Base-by-base conservation (phyloP, 2,113 vertebrate species). In the Tachycineta bicolor region DNA sequence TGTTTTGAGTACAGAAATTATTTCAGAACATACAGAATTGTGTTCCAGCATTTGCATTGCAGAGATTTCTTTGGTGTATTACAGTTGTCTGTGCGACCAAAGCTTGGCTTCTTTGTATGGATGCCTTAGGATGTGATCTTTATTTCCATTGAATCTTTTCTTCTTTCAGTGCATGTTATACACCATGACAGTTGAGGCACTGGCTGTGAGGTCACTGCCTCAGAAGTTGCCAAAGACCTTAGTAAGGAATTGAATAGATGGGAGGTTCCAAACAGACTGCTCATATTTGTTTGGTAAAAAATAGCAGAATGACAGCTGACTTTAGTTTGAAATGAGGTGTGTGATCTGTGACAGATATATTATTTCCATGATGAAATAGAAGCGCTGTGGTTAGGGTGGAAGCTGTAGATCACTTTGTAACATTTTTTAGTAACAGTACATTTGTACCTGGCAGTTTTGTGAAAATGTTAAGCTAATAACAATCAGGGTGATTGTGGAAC, bases 271-370 rank as follows among this genome's bases (percentile, higher is more conserved):
- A 58, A 69, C 21, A 63, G 18, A 13, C 50, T 8, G 8, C 12
- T 93, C 5, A 1, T 49, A 26, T 17, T 25, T 0, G 0, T 55
- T 74, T 28, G 17, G 39, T 12, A 62, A 77, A 85, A 83, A 68
- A 59, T 3, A 59, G 62, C 34, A 43, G 28, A 39, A n/a, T 63
- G 71, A 39, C 2, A 7, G 25, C n/a, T 80, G 67, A 63, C 39
- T 80, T 89, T 1, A 53, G 34, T 80, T 69, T 81, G 71, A 70
- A 74, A 63, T 75, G 0, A 21, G 33, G 6, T 22, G 21, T 77
- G 20, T 41, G 22, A 46, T 85, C 52, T 85, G 65, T 89, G 50
- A 58, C 18, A 49, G n/a, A 37, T 68, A 2, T 24, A 4, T 76
- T 90, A 26, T 71, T 75, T 62, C 25, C 34, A 8, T 69, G 17